Evolutionary conservation across 2,888 invertebrate species (phyloP), one percentile per base, ranked within the genome.

Genomic region (Oxystoma pomonae): DNA sequence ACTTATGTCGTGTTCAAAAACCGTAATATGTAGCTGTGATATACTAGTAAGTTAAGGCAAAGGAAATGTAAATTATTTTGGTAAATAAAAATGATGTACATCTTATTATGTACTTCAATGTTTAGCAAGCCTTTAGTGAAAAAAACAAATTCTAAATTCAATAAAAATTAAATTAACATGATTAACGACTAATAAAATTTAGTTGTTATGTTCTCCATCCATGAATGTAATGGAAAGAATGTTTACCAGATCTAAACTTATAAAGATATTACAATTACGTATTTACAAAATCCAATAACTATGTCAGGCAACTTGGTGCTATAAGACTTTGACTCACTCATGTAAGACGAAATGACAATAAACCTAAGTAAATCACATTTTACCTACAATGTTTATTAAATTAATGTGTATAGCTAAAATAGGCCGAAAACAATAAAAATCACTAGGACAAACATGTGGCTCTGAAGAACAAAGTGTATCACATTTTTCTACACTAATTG

Each of bases 121-220:
- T n/a, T n/a, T n/a, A n/a, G n/a, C n/a, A n/a, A n/a, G n/a, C n/a
- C n/a, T n/a, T n/a, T n/a, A n/a, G n/a, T n/a, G n/a, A n/a, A n/a
- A n/a, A n/a, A n/a, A n/a, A n/a, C n/a, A n/a, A n/a, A n/a, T n/a
- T n/a, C n/a, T n/a, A n/a, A n/a, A n/a, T n/a, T n/a, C n/a, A n/a
- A n/a, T n/a, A n/a, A n/a, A n/a, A n/a, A n/a, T n/a, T n/a, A n/a
- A n/a, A n/a, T n/a, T n/a, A n/a, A n/a, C n/a, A n/a, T n/a, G n/a
- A n/a, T n/a, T n/a, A n/a, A n/a, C n/a, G n/a, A n/a, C n/a, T n/a
- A n/a, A n/a, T n/a, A n/a, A n/a, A n/a, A n/a, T n/a, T n/a, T n/a
- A n/a, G n/a, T n/a, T n/a, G n/a, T n/a, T 96, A 78, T 92, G 90
- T 76, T 97, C 92, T 0, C 98, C 98, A 80, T 98, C 98, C 76